Percentiles rank a stretch among this genome's conserved stretches.
Conservation (phyloP, 1,140 invertebrate genomes). For the Teleopsis dalmanni region DNA sequence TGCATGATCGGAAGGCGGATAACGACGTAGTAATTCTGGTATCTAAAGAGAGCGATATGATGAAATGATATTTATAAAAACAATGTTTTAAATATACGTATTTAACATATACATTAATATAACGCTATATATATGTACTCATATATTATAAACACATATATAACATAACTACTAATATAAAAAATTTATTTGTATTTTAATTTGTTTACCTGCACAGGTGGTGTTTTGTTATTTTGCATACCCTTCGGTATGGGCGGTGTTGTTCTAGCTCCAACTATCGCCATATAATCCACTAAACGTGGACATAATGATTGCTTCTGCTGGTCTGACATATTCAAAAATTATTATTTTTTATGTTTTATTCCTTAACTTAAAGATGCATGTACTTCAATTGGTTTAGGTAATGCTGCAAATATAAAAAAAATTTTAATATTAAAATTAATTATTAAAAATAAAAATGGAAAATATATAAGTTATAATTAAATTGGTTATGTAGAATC, state of each 20-base stretch:
- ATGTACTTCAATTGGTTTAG: too few species aligned
- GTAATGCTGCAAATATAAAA: too few species aligned
- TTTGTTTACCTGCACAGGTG: slow-evolving; percentile 62
- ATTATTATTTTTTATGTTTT: neutral
- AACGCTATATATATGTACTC: neutral
- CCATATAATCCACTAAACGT: slow-evolving; percentile 87
- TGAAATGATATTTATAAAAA: too few species aligned
- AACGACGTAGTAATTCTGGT: slow-evolving; percentile 87
- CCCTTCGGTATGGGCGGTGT: slow-evolving; percentile 55
- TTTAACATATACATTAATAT: neutral
- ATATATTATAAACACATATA: too few species aligned
- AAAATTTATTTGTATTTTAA: neutral
- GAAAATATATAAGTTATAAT: neutral
- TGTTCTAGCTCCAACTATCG: slow-evolving; percentile 84
- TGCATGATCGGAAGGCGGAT: slow-evolving; percentile 93
- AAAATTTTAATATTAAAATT: neutral
- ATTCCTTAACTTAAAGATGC: too few species aligned
- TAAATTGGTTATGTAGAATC: neutral
- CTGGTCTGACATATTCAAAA: slow-evolving; percentile 38
- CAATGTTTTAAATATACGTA: neutral
- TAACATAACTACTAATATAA: too few species aligned
- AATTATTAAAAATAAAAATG: neutral
- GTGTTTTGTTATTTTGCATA: slow-evolving; percentile 51
- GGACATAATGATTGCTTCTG: slow-evolving; percentile 77
- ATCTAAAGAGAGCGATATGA: slow-evolving; percentile 47